phyloP scores from a whole-genome alignment of 2,888 invertebrate genomes.

The Atrina japonica region DNA sequence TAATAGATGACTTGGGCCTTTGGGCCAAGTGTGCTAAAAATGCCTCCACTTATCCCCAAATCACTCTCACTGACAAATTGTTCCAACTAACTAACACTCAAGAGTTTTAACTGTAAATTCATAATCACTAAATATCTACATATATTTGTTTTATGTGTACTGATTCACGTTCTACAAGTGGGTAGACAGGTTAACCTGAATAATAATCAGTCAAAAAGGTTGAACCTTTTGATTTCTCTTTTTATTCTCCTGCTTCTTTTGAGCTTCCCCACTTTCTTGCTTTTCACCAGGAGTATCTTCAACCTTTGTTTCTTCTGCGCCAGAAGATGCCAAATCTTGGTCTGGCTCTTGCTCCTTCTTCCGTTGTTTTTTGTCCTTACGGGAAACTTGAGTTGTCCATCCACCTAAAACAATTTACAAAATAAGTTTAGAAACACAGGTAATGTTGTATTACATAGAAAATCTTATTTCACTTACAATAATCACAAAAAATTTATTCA shows the following conservation, averaged over 20 bases:
- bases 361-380: slow-evolving; percentile 67
- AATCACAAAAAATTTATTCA: background rate
- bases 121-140: too few species aligned
- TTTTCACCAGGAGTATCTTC: slow-evolving; percentile 17
- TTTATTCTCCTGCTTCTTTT: slow-evolving; percentile 34
- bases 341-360: slow-evolving; percentile 51
- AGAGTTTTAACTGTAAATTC: too few species aligned
- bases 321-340: slow-evolving; percentile 33
- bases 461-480: background rate
- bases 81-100: too few species aligned
- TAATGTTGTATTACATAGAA: background rate
- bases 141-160: too few species aligned
- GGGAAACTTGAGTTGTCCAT: slow-evolving; percentile 66
- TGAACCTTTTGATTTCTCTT: slow-evolving; percentile 30
- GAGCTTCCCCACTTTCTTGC: slow-evolving; percentile 1
- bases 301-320: slow-evolving; percentile 30
- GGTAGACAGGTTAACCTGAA: too few species aligned
- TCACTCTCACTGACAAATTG: too few species aligned
- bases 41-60: too few species aligned
- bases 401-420: slow-evolving; percentile 43
- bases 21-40: too few species aligned
- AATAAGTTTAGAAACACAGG: background rate
- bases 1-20: too few species aligned
- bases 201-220: background rate
- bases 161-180: too few species aligned